Evolutionary conservation across 1,140 invertebrate genomes (phyloP).

Genomic region (Sitobion miscanthi): DNA sequence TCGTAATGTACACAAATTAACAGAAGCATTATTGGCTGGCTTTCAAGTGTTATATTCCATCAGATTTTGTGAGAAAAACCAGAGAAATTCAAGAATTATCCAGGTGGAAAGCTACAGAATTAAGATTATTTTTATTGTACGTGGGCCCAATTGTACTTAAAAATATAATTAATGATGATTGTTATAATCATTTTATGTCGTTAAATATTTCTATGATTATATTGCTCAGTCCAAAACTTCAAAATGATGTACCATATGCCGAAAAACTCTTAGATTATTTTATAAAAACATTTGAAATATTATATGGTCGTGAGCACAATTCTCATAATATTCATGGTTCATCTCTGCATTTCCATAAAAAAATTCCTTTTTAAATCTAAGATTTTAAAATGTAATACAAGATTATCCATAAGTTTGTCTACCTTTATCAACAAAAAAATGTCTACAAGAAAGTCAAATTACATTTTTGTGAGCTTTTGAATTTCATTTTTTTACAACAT

Average conservation of each 20-base stretch:
- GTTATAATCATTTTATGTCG: background rate
- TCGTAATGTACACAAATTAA: background rate
- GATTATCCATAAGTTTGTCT: too few relatives aligned
- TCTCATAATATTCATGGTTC: too few relatives aligned
- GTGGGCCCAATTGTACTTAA: too few relatives aligned
- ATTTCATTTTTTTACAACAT: too few relatives aligned
- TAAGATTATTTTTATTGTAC: too few relatives aligned
- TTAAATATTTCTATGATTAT: background rate
- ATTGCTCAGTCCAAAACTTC: background rate
- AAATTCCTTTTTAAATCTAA: too few relatives aligned
- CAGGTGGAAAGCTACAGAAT: too few relatives aligned
- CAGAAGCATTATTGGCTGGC: background rate
- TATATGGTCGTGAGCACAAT: rapidly evolving
- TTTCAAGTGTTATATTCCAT: background rate
- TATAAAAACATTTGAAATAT: background rate
- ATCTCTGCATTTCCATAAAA: too few relatives aligned
- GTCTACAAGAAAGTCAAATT: too few relatives aligned
- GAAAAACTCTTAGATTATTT: background rate
- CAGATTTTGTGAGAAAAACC: background rate
- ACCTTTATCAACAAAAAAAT: too few relatives aligned
- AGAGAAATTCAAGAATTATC: background rate
- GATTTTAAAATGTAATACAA: too few relatives aligned
- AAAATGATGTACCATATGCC: background rate
- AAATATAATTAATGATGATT: background rate
- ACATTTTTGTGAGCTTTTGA: too few relatives aligned